phyloP scores from a whole-genome alignment of 2,797 vertebrate species.

The Merluccius polli region DNA sequence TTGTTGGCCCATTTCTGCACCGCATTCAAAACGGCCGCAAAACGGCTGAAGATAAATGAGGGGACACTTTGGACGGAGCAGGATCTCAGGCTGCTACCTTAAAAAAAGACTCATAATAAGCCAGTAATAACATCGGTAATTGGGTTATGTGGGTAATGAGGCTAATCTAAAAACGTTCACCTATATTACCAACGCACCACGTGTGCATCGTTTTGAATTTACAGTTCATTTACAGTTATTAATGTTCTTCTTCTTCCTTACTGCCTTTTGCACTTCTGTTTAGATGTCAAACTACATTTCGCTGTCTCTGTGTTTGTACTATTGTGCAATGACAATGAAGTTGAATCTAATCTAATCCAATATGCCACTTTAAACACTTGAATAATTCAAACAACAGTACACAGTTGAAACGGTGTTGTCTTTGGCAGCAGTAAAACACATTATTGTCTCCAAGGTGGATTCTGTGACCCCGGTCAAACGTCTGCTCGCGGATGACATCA shows the following conservation, averaged over 20 bases:
- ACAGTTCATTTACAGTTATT: neutral
- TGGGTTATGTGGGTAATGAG: neutral
- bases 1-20: neutral
- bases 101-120: neutral
- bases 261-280: no score
- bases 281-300: no score
- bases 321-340: no score
- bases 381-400: neutral
- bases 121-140: neutral
- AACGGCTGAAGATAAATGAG: neutral
- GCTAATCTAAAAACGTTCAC: neutral
- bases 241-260: neutral
- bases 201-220: neutral
- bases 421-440: neutral
- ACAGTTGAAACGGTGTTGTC: neutral
- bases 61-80: neutral
- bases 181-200: neutral
- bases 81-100: neutral
- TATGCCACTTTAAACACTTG: neutral
- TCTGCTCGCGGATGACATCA: neutral
- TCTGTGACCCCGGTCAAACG: neutral
- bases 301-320: no score
- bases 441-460: neutral
- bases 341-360: no score
- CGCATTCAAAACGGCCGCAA: neutral